Evolutionary conservation across 1,140 invertebrate species (phyloP), one percentile per base, ranked within the genome.

Genomic region (Cydia amplana): DNA sequence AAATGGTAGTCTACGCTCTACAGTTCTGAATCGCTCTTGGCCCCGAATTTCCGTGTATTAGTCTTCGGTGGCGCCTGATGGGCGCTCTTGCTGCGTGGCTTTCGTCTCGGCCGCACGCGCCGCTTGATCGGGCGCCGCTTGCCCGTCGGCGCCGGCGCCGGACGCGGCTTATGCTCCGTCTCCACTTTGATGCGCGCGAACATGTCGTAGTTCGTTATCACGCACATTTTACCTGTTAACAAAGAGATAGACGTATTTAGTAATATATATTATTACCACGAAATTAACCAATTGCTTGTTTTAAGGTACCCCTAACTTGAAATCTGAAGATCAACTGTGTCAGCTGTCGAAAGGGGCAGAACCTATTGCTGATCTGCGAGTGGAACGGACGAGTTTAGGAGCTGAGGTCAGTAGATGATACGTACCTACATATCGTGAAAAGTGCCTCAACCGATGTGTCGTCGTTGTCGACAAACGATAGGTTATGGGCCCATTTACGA

Each of bases 181-280:
- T 91, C 91, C 32, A 93, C 79, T 73, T 92, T 91, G 18, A 91
- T 77, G 28, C 92, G 87, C 1, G 90, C 90, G 72, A 93, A 91
- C 87, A 91, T 92, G 78, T 93, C 93, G 79, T 93, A 93, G 78
- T 93, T 93, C 18, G 91, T 93, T 73, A 93, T 92, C 5, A 72
- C 80, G 77, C 93, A 93, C 85, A 91, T 87, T 84, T 93, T 93
- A 80, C 92, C 93, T 93, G 80, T 20, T 87, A 63, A 79, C 40
- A 43, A 75, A 64, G 32, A 32, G 18, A 75, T 28, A 65, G 32
- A 49, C 36, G 67, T 20, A 10, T 51, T 51, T n/a, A 51, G 14
- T n/a, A n/a, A n/a, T 51, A n/a, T n/a, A n/a, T 12, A 49, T 14
- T 49, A 51, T 6, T 51, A 12, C 43, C 12, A 51, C n/a, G 4